Percentiles rank a stretch among this genome's conserved stretches.
Evolutionary conservation across 2,888 invertebrate species (phyloP).

Genomic region (Metopia argyrocephala): DNA sequence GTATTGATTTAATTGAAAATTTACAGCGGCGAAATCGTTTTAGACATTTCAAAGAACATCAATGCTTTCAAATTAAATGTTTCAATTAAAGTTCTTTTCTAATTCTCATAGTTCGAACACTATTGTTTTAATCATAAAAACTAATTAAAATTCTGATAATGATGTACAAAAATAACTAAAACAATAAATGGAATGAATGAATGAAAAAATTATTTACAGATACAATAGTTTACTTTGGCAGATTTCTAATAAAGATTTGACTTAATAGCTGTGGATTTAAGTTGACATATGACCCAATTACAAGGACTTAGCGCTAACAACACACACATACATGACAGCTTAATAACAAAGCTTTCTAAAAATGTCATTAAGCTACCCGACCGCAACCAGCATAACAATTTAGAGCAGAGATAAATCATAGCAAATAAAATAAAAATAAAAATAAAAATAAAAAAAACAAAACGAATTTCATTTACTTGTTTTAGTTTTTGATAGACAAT

Average conservation of each 20-base stretch:
- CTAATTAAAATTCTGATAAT: background rate
- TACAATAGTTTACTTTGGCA: too few species aligned
- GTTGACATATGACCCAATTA: constrained; percentile 22
- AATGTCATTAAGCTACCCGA: constrained; percentile 40
- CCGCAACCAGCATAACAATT: constrained; percentile 10
- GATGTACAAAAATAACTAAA: too few species aligned
- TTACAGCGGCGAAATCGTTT: too few species aligned
- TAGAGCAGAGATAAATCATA: background rate
- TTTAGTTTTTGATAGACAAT: constrained; percentile 18
- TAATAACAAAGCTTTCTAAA: background rate
- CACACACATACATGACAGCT: constrained; percentile 11
- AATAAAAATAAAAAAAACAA: background rate
- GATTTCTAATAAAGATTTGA: background rate
- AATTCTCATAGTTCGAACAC: too few species aligned
- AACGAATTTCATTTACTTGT: constrained; percentile 21
- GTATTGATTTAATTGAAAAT: too few species aligned
- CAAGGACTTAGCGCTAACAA: background rate
- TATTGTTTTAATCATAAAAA: too few species aligned
- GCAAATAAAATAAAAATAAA: background rate
- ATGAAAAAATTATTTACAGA: background rate
- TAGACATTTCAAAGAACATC: too few species aligned
- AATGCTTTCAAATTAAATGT: too few species aligned
- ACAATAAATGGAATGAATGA: too few species aligned
- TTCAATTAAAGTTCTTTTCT: too few species aligned
- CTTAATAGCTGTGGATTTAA: background rate